Base-by-base conservation (phyloP, 2,888 invertebrate genomes). In the Lasioglossum figueresi region DNA sequence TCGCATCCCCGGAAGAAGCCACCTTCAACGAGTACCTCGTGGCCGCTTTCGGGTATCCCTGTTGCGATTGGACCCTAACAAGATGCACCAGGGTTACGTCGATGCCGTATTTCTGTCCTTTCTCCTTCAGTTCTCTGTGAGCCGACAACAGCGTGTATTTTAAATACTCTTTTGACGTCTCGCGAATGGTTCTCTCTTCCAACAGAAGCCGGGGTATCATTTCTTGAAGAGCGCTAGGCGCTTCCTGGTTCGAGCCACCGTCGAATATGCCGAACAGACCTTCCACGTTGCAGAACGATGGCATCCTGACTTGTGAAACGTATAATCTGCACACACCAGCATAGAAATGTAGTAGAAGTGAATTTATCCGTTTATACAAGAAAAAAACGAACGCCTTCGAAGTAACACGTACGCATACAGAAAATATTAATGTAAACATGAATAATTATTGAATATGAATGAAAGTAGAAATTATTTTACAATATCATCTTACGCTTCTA, bases 191-290 rank as follows among this genome's bases (percentile, higher is more conserved):
- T 88, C 97, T 96, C 95, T 98, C 98, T 95, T 98, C 98, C 31
- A 98, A 95, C 34, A 98, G 95, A 40, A 98, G 96, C n/a, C 97
- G 97, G 0, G 98, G 98, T 85, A 98, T 96, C 84, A 97, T 96
- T 90, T 97, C 97, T 85, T 97, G 97, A 84, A 98, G 95, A 59
- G 97, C 96, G 92, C 96, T 96, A 1, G 97, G 97, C 43, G 97
- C 96, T 92, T 97, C 97, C 74, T 96, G 96, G 92, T 97, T 97
- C n/a, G 96, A 96, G 93, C 97, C 97, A 2, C 97, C 97, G 92
- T 98, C 98, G 91, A 98, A 98, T 91, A 98, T 96, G 37, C 98
- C 98, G 92, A 98, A 97, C 0, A 98, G 95, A 0, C 97, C 98
- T 95, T 98, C 98, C 71, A 96, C 96, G 91, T 97, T 97, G 93